Evolutionary conservation across 2,797 vertebrate species (phyloP).

Genomic region (Eulemur albifrons): DNA sequence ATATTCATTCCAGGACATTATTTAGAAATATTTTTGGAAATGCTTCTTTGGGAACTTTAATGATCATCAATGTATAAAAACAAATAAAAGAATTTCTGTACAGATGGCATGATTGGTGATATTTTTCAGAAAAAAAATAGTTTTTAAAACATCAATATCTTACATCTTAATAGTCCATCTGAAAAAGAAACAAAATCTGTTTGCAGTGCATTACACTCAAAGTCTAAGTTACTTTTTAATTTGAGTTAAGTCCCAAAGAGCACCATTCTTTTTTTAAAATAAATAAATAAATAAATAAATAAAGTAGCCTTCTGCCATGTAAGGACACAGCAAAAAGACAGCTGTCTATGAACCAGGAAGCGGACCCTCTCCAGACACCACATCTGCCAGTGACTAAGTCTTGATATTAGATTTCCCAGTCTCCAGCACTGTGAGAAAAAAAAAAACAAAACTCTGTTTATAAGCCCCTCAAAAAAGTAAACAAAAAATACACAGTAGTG

Average conservation of each 20-base stretch:
- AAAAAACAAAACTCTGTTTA: not conserved
- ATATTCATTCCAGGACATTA: slow-evolving; percentile 65
- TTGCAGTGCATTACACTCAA: not conserved
- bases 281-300: not conserved
- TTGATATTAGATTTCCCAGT: not conserved
- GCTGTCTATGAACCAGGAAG: not conserved
- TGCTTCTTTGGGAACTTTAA: slow-evolving; percentile 76
- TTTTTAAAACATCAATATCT: slow-evolving; percentile 54
- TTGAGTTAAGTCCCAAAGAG: not conserved
- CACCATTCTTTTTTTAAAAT: not conserved
- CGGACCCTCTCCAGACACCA: not conserved
- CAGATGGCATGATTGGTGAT: slow-evolving; percentile 80
- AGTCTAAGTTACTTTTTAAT: not conserved
- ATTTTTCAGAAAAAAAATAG: slow-evolving; percentile 60
- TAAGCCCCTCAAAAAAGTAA: not conserved
- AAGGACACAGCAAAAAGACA: not conserved
- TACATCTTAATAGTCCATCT: slow-evolving; percentile 8
- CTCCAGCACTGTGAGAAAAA: not conserved
- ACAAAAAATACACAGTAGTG: not conserved
- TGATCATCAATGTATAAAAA: slow-evolving; percentile 78
- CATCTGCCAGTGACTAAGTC: not conserved
- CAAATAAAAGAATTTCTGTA: slow-evolving; percentile 79
- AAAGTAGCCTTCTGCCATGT: not conserved
- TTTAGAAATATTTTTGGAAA: slow-evolving; percentile 72
- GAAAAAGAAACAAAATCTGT: slow-evolving; percentile 52